Evolutionary conservation across 2,888 invertebrate genomes (phyloP).

Genomic region (Troilus luridus): DNA sequence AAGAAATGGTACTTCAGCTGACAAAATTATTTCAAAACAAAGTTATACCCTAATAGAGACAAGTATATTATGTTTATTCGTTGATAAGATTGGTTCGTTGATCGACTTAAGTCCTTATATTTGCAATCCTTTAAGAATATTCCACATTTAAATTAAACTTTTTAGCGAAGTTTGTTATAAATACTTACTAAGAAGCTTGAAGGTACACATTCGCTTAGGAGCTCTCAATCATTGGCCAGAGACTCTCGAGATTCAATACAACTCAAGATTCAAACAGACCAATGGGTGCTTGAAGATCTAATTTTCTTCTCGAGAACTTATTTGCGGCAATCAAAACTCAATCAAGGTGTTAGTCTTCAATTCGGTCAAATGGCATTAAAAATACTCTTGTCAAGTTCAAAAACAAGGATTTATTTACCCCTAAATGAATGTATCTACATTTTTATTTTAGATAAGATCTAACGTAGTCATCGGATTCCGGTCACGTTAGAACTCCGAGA

Average conservation of each 20-base stretch:
- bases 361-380: neutral
- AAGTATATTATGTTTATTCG: too few relatives aligned
- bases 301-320: neutral
- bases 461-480: neutral
- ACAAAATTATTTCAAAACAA: too few relatives aligned
- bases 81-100: too few relatives aligned
- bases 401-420: neutral
- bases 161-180: too few relatives aligned
- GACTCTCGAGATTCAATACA: neutral
- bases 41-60: too few relatives aligned
- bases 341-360: neutral
- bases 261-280: neutral
- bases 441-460: neutral
- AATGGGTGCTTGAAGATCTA: neutral
- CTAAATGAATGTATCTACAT: neutral
- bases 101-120: too few relatives aligned
- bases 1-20: too few relatives aligned
- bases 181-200: neutral
- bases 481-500: constrained; percentile 4
- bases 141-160: too few relatives aligned
- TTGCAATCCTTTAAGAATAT: too few relatives aligned
- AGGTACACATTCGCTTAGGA: neutral
- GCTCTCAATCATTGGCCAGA: neutral
- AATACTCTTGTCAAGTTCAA: neutral
- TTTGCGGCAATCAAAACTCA: neutral